These are phyloP conservation scores for Cheilosia scutellata DNA, from an alignment of 2,888 invertebrate genomes.

Conservation along the genomic window DNA sequence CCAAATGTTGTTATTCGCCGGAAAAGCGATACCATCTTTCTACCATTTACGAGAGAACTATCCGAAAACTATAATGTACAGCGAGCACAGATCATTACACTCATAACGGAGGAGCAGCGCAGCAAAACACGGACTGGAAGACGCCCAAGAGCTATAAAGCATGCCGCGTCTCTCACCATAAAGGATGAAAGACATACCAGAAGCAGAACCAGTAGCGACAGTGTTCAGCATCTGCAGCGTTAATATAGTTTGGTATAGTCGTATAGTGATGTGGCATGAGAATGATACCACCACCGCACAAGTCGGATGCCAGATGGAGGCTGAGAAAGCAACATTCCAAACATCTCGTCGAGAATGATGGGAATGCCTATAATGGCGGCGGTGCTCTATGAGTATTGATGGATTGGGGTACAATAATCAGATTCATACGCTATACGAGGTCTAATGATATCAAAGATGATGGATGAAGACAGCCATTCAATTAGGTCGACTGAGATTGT, in stretches of 20 bases:
- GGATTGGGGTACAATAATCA: constrained; percentile 17
- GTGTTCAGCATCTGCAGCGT: constrained; percentile 12
- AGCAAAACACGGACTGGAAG: constrained; percentile 27
- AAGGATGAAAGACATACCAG: not conserved
- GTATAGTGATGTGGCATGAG: not conserved
- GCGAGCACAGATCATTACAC: constrained; percentile 25
- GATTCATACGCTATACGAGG: constrained; percentile 18
- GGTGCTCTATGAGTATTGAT: constrained; percentile 19
- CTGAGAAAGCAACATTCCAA: constrained; percentile 18
- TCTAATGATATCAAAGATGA: constrained; percentile 21
- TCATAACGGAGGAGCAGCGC: constrained; percentile 12
- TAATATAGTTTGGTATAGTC: not conserved
- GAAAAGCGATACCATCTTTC: constrained; percentile 15
- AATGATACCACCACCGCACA: constrained; percentile 6
- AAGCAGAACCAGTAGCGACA: not conserved
- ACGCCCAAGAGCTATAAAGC: constrained; percentile 44
- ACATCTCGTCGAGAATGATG: constrained; percentile 18
- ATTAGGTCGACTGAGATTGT: constrained; percentile 13
- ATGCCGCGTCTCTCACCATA: constrained; percentile 5
- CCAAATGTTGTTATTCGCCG: constrained; percentile 9
- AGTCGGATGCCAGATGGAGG: constrained; percentile 45
- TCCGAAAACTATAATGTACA: constrained; percentile 36
- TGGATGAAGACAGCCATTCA: constrained; percentile 24
- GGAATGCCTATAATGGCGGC: constrained; percentile 20
- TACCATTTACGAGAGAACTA: constrained; percentile 14